Evolutionary conservation across 2,797 vertebrate species (phyloP).

Genomic region (Chloroceryle amazona): DNA sequence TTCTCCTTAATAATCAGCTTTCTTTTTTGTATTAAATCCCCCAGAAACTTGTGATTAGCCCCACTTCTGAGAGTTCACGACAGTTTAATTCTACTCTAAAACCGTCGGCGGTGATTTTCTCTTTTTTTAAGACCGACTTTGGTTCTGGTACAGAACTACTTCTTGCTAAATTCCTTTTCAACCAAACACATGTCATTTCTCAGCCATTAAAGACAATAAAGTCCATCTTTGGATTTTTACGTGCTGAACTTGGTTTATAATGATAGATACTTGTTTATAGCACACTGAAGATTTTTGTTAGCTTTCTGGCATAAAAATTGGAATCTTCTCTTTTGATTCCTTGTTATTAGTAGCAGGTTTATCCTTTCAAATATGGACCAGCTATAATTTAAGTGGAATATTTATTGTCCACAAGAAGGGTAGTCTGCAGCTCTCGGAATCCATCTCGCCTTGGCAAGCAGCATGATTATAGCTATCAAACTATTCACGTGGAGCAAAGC

Average conservation of each 20-base stretch:
- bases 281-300: slow-evolving; percentile 60
- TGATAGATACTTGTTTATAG: slow-evolving; percentile 67
- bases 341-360: slow-evolving; percentile 57
- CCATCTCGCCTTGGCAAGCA: neutral
- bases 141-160: slow-evolving; percentile 51
- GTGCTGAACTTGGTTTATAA: slow-evolving; percentile 42
- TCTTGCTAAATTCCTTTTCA: slow-evolving; percentile 57
- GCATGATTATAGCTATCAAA: neutral
- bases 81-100: slow-evolving; percentile 74
- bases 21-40: slow-evolving; percentile 41
- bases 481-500: neutral
- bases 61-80: slow-evolving; percentile 62
- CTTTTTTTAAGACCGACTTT: slow-evolving; percentile 37
- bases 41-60: slow-evolving; percentile 74
- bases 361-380: slow-evolving; percentile 38
- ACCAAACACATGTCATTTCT: slow-evolving; percentile 69
- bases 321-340: slow-evolving; percentile 45
- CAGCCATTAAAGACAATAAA: slow-evolving; percentile 68
- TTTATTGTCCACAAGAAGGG: neutral
- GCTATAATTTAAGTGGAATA: slow-evolving; percentile 37
- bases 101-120: slow-evolving; percentile 65
- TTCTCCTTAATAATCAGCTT: slow-evolving; percentile 21
- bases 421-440: neutral
- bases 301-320: slow-evolving; percentile 54
- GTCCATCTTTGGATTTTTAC: slow-evolving; percentile 70